Evolutionary conservation across 92 coral and sea anemone genomes (phyloP).

Genomic region (Blastomussa wellsi): DNA sequence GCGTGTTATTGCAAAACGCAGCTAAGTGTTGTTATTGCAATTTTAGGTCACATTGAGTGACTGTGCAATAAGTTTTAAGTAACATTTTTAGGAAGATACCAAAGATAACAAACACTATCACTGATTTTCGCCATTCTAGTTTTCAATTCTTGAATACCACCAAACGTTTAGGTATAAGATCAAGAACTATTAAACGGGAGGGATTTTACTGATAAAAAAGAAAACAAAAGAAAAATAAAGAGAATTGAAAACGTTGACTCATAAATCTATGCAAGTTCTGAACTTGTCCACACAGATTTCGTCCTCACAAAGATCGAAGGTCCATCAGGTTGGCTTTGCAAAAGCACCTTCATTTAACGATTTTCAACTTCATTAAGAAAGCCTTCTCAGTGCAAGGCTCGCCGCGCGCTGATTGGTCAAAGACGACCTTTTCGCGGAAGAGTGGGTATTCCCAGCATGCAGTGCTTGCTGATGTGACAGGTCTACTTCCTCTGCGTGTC

Average conservation of each 20-base stretch:
- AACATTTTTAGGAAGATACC: too few relatives aligned
- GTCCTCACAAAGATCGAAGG: slow-evolving; percentile 18
- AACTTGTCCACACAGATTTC: not conserved
- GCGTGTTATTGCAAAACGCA: too few relatives aligned
- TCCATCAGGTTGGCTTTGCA: slow-evolving; percentile 34
- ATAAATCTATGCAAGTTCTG: not conserved
- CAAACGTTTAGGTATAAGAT: not conserved
- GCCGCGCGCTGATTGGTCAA: not conserved
- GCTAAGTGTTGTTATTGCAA: not conserved
- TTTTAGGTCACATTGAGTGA: not conserved
- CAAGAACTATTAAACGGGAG: not conserved
- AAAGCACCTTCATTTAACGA: slow-evolving; percentile 34
- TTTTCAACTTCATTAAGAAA: slow-evolving; percentile 2
- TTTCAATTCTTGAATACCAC: not conserved
- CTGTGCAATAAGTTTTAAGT: too few relatives aligned
- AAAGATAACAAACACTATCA: not conserved
- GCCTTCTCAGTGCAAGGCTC: not conserved
- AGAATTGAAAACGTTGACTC: slow-evolving; percentile 22
- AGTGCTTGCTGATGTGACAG: not conserved
- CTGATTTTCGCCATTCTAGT: not conserved
- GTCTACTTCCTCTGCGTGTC: slow-evolving; percentile 16
- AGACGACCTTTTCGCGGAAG: slow-evolving; percentile 13
- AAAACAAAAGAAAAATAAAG: not conserved
- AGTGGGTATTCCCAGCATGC: not conserved
- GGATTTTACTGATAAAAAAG: not conserved